Base-by-base conservation (phyloP, 2,113 vertebrate species). In the Hippopotamus amphibius region DNA sequence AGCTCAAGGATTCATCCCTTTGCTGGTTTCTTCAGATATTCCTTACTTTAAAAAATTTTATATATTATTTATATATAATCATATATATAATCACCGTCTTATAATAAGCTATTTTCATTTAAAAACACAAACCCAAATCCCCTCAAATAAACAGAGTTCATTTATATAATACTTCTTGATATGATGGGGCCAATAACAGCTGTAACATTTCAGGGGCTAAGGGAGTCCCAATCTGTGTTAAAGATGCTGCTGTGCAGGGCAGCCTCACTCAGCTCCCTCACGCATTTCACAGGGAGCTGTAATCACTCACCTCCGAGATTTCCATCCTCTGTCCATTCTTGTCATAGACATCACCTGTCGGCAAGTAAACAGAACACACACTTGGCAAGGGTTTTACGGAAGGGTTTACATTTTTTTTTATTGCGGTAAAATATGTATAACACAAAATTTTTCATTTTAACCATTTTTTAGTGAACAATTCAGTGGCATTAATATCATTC, bases 291-390 rank as follows among this genome's bases (percentile, higher is more conserved):
- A 65, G 41, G 83, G 33, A 87, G 48, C 13, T 2, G 17, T 41
- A 28, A 53, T 63, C 71, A 97, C 99, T 98, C 93, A 99, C 99
- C 99, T 99, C 99, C 21, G 98, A 99, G 89, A 99, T 97, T 96
- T 99, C 99, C 14, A 99, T 87, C 41, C 98, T 98, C 63, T 98
- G 97, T 83, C 99, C 99, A n/a, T 98, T 71, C 48, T 97, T 95
- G 84, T 99, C 99, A 76, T 97, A 98, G 88, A 98, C 94, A 41
- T 99, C 98, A 43, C 99, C 99, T 99, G 93, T 87, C 96, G 97
- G 63, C 59, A 86, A 97, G 69, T 46, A 84, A 96, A 95, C 17
- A 95, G 28, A 95, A 65, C 2, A 95, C 59, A 97, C 33, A 84
- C 5, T 96, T 86, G 57, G 46, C 43, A 87, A 95, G 30, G 33